Evolutionary conservation across 2,797 vertebrate genomes (phyloP).

Genomic region (Neosalanx taihuensis): DNA sequence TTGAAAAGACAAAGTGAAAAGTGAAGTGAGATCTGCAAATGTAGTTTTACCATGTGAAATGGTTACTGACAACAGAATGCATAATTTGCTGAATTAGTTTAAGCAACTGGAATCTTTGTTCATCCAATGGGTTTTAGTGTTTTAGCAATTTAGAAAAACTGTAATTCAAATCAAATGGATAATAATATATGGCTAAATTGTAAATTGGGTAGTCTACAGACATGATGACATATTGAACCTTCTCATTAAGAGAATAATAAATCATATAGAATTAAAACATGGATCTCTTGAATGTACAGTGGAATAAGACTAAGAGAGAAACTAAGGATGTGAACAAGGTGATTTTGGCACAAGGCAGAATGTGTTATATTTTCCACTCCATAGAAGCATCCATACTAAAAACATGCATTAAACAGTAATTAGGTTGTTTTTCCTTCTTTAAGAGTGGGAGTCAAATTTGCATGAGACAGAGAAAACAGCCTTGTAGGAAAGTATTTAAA

Average conservation of each 20-base stretch:
- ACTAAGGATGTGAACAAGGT: background rate
- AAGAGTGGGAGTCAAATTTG: constrained; percentile 3
- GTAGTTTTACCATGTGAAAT: no score
- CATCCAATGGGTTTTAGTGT: no score
- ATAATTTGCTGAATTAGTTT: no score
- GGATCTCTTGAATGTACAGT: no score
- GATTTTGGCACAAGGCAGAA: background rate
- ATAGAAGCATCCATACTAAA: background rate
- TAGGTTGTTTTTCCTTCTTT: background rate
- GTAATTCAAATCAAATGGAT: no score
- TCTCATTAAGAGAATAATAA: background rate
- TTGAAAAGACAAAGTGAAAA: no score
- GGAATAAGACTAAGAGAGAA: background rate
- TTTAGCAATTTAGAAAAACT: no score
- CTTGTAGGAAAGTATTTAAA: background rate
- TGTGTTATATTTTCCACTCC: background rate
- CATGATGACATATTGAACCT: background rate
- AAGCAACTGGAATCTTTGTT: no score
- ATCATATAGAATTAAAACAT: no score
- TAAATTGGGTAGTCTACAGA: background rate
- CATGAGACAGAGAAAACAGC: background rate
- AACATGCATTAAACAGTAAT: background rate
- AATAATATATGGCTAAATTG: background rate
- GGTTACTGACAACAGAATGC: no score
- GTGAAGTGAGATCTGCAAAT: no score